phyloP scores from a whole-genome alignment of 1,140 invertebrate genomes.

The Paraescarpia echinospica region DNA sequence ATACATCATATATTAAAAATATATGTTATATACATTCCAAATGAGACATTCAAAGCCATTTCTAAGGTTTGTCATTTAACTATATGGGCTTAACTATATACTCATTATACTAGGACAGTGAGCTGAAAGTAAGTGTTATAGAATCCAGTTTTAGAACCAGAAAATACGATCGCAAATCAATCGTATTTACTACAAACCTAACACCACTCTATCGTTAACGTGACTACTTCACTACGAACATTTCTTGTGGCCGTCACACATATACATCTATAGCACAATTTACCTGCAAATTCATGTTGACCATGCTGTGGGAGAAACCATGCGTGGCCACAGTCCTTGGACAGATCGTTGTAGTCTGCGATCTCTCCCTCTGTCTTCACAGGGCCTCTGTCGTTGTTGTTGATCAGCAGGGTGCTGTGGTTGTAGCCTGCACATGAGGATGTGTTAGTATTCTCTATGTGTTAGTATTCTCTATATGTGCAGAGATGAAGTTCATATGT shows the following conservation, averaged over 20 bases:
- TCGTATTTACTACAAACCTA: background rate
- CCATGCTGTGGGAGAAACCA: conserved; percentile 47
- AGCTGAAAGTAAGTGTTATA: background rate
- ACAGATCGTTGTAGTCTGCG: conserved; percentile 35
- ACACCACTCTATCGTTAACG: background rate
- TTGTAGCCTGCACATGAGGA: conserved; percentile 32
- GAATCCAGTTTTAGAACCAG: background rate
- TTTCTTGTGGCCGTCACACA: background rate
- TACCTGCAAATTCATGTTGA: conserved; percentile 36
- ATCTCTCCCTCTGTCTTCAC: conserved; percentile 33
- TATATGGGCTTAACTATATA: background rate
- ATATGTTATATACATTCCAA: too few species aligned
- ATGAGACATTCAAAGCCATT: background rate
- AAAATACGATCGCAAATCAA: background rate
- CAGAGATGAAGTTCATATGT: too few species aligned
- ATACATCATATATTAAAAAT: too few species aligned
- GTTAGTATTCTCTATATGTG: background rate
- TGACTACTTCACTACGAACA: background rate
- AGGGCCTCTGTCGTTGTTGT: conserved; percentile 42
- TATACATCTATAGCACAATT: background rate
- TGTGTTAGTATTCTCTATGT: background rate
- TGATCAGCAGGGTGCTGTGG: conserved; percentile 42
- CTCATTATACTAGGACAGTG: background rate
- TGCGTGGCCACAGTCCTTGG: conserved; percentile 37
- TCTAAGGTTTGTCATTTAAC: background rate